Evolutionary conservation across 2,113 vertebrate genomes (phyloP).

Genomic region (Catagonus wagneri): DNA sequence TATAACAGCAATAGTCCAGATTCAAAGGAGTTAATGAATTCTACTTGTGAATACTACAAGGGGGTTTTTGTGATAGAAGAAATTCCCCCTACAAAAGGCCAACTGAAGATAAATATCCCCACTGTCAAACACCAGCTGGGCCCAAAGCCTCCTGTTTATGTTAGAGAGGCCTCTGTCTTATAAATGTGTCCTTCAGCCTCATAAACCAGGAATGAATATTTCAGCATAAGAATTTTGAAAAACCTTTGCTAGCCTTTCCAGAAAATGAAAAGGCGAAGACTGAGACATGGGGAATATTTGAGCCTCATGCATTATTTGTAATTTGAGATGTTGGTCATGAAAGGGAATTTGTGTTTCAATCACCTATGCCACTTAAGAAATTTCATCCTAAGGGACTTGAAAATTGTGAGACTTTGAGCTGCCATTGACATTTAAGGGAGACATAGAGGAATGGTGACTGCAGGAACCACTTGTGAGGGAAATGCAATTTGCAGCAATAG

Average conservation of each 20-base stretch:
- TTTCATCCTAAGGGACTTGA: constrained; percentile 68
- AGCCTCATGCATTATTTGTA: constrained; percentile 78
- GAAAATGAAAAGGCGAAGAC: constrained; percentile 64
- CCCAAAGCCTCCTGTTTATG: constrained; percentile 81
- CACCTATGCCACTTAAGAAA: constrained; percentile 70
- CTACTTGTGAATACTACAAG: constrained; percentile 83
- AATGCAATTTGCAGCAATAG: constrained; percentile 59
- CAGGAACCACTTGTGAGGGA: constrained; percentile 61
- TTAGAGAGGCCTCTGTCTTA: constrained; percentile 80
- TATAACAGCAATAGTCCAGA: constrained; percentile 72
- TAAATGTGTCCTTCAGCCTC: constrained; percentile 78
- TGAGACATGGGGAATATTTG: constrained; percentile 64
- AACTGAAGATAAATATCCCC: constrained; percentile 84
- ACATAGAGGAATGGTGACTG: constrained; percentile 64
- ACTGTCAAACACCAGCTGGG: constrained; percentile 86
- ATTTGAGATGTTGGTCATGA: constrained; percentile 78
- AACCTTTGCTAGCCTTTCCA: constrained; percentile 55
- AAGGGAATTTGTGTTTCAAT: constrained; percentile 77
- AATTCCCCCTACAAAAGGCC: constrained; percentile 82
- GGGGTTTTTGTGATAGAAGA: constrained; percentile 82
- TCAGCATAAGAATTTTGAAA: constrained; percentile 81
- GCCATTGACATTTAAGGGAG: constrained; percentile 73
- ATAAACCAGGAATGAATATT: constrained; percentile 81
- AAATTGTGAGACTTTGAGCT: constrained; percentile 70
- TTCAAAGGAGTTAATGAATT: constrained; percentile 80